Conservation (phyloP, 2,888 invertebrate genomes). For the Cerceris ruficornis region DNA sequence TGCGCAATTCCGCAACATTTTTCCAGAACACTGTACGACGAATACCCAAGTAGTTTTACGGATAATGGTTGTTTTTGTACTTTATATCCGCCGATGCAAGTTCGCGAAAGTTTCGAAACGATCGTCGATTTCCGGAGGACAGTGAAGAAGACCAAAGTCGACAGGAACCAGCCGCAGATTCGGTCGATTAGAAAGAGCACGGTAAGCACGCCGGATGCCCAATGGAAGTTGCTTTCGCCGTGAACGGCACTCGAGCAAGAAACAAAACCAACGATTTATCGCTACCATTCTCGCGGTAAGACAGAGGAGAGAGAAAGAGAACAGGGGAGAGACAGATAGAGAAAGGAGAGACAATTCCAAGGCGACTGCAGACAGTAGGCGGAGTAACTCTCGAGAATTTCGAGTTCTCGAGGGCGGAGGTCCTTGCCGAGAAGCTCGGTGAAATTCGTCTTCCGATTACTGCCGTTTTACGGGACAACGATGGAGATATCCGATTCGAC, state of each 20-base stretch:
- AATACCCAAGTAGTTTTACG: too few species aligned
- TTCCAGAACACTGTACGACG: too few species aligned
- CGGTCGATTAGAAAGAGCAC: slow-evolving; percentile 22
- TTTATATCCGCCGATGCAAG: not conserved
- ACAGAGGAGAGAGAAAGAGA: slow-evolving; percentile 5
- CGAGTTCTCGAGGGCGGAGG: not conserved
- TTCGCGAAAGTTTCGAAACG: not conserved
- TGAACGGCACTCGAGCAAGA: slow-evolving; percentile 24
- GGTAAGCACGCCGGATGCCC: slow-evolving; percentile 1
- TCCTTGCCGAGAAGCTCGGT: slow-evolving; percentile 6
- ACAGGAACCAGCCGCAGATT: not conserved
- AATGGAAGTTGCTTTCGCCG: slow-evolving; percentile 15
- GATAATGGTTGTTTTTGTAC: too few species aligned
- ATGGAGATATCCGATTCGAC: slow-evolving; percentile 33
- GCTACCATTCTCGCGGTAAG: slow-evolving; percentile 19
- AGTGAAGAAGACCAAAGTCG: not conserved
- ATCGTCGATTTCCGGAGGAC: not conserved
- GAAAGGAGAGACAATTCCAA: slow-evolving; percentile 19
- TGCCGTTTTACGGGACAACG: slow-evolving; percentile 38
- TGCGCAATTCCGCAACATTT: too few species aligned
- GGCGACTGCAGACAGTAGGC: slow-evolving; percentile 29
- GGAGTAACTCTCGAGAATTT: slow-evolving; percentile 9
- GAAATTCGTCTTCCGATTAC: slow-evolving; percentile 53
- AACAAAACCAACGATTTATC: slow-evolving; percentile 49
- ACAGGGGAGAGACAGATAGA: not conserved